These are phyloP conservation scores for Philereme vetulata DNA, from an alignment of 2,888 invertebrate species.

Conservation along the genomic window DNA sequence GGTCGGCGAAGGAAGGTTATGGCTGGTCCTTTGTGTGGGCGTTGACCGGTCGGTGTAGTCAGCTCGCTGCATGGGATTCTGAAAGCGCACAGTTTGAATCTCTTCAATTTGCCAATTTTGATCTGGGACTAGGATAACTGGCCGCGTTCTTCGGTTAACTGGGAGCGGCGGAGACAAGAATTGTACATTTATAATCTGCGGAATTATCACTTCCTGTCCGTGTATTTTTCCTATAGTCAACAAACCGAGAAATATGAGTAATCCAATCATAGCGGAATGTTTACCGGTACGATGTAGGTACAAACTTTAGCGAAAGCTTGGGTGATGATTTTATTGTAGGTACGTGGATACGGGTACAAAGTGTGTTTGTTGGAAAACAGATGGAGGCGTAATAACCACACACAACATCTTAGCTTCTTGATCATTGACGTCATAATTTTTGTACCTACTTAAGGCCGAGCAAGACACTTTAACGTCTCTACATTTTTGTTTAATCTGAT, in stretches of 20 bases:
- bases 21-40: slow-evolving; percentile 30
- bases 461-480: slow-evolving; percentile 8
- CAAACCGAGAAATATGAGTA: slow-evolving; percentile 51
- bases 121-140: slow-evolving; percentile 28
- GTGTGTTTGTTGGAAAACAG: slow-evolving; percentile 58
- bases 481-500: background rate
- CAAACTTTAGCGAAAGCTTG: slow-evolving; percentile 23
- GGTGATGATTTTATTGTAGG: slow-evolving; percentile 30
- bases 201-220: slow-evolving; percentile 46
- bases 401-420: slow-evolving; percentile 54
- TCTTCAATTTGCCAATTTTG: slow-evolving; percentile 19
- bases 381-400: slow-evolving; percentile 58
- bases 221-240: slow-evolving; percentile 51
- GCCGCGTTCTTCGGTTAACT: slow-evolving; percentile 32
- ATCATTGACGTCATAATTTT: slow-evolving; percentile 59
- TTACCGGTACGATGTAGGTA: slow-evolving; percentile 28
- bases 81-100: slow-evolving; percentile 14
- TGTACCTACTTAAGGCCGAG: slow-evolving; percentile 65
- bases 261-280: slow-evolving; percentile 51
- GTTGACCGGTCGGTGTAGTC: slow-evolving; percentile 31
- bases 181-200: slow-evolving; percentile 39
- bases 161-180: slow-evolving; percentile 28
- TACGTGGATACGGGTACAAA: slow-evolving; percentile 37
- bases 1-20: slow-evolving; percentile 38
- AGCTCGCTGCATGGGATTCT: slow-evolving; percentile 34